Evolutionary conservation across 2,113 vertebrate species (phyloP).

Genomic region (Catharus bicknelli): DNA sequence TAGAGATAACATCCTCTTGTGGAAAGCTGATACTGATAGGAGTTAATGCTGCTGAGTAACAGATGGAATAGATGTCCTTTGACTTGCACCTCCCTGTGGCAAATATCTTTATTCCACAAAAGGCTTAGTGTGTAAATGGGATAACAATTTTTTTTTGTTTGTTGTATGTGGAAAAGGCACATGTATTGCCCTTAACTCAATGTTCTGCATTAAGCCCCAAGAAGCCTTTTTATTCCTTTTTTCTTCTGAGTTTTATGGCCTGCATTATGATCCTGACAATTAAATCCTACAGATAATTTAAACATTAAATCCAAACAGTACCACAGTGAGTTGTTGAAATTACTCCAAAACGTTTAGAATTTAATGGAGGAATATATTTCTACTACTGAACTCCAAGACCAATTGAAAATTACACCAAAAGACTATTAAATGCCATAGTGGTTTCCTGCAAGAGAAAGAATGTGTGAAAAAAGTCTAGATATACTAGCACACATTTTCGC

Average conservation of each 20-base stretch:
- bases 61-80: neutral
- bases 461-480: neutral
- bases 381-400: neutral
- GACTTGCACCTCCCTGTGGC: neutral
- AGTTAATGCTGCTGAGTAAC: neutral
- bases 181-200: neutral
- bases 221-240: neutral
- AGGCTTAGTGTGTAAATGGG: neutral
- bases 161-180: neutral
- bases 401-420: constrained; percentile 23
- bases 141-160: neutral
- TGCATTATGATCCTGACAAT: neutral
- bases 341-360: neutral
- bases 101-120: neutral
- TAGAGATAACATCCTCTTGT: neutral
- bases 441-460: neutral
- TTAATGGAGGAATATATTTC: constrained; percentile 28
- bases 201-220: neutral
- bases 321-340: neutral
- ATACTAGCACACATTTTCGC: neutral
- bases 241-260: neutral
- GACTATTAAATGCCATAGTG: neutral
- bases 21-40: neutral
- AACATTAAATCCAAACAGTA: neutral
- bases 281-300: neutral